phyloP scores from a whole-genome alignment of 2,797 vertebrate species.

The Phoebastria nigripes region DNA sequence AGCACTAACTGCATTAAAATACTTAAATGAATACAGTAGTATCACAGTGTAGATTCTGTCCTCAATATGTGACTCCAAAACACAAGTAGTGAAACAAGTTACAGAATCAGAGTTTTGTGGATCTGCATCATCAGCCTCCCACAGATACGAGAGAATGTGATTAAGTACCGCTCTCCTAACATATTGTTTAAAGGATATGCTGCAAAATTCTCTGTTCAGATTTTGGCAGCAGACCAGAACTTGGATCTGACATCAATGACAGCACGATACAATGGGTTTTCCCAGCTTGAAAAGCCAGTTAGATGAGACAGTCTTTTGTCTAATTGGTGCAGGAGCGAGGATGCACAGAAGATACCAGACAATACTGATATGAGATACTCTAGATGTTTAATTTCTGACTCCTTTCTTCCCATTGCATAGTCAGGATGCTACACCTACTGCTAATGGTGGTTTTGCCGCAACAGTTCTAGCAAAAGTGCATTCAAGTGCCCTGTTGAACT shows the following conservation, averaged over 20 bases:
- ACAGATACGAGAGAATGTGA: background rate
- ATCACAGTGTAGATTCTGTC: background rate
- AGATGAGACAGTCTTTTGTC: background rate
- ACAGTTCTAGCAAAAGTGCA: background rate
- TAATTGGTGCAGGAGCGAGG: background rate
- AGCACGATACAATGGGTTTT: background rate
- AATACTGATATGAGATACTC: background rate
- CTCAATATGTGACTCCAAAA: background rate
- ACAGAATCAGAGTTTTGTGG: background rate
- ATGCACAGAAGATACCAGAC: background rate
- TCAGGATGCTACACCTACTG: background rate
- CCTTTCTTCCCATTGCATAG: background rate
- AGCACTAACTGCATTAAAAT: background rate
- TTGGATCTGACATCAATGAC: background rate
- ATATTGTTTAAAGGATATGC: background rate
- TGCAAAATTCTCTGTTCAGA: background rate
- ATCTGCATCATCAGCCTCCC: background rate
- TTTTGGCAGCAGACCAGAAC: background rate
- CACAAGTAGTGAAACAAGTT: background rate
- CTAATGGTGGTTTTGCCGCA: background rate
- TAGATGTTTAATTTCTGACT: background rate
- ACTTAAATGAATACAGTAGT: background rate
- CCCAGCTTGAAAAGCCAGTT: background rate
- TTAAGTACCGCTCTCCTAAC: background rate
- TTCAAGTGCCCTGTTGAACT: background rate